Conservation (phyloP, 2,113 vertebrate species). For the Rhipidura dahli region DNA sequence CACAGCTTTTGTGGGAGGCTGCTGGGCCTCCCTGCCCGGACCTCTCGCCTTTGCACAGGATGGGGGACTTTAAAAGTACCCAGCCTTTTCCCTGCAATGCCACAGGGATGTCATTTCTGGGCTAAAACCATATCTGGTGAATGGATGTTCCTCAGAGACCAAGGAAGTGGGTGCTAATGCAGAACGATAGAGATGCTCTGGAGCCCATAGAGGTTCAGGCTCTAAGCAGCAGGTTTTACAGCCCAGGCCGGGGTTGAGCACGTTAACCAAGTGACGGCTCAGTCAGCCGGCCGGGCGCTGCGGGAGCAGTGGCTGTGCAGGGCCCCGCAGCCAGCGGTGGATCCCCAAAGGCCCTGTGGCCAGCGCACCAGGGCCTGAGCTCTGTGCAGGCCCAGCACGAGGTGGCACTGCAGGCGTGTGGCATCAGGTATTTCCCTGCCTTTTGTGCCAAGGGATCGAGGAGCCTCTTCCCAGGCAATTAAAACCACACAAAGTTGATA, state of each 20-base stretch:
- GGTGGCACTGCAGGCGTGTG: background rate
- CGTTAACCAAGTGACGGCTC: background rate
- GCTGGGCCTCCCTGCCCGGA: background rate
- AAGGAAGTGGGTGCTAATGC: background rate
- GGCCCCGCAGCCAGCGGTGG: accelerated
- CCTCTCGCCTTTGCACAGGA: background rate
- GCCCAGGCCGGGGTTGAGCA: background rate
- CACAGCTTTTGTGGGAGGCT: background rate
- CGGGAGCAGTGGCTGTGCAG: accelerated
- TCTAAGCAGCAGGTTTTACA: background rate
- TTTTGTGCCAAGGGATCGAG: background rate
- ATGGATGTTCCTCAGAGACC: background rate
- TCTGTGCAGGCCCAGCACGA: background rate
- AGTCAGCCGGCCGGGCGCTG: background rate
- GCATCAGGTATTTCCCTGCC: background rate
- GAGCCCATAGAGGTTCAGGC: background rate
- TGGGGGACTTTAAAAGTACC: background rate
- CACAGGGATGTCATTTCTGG: background rate
- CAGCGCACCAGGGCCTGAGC: background rate
- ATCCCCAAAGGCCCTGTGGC: background rate
- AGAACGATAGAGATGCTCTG: background rate
- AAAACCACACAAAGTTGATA: background rate
- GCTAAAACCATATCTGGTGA: background rate
- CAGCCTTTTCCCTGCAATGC: background rate
- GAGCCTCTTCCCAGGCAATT: background rate